Evolutionary conservation across 1,140 invertebrate species (phyloP).

Genomic region (Papilio dardanus): DNA sequence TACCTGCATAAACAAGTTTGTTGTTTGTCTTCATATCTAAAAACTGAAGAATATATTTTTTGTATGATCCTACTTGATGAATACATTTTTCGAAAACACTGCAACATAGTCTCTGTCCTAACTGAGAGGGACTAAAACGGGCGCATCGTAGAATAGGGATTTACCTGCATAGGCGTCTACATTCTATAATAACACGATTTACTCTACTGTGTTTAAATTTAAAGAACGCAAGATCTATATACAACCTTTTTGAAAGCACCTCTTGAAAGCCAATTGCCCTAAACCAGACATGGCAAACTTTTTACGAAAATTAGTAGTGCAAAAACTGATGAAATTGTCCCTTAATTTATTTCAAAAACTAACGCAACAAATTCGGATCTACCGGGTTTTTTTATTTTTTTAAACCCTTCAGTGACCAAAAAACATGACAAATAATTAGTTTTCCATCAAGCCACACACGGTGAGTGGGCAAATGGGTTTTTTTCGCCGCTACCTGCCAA

Average conservation of each 20-base stretch:
- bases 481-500: slow-evolving; percentile 63
- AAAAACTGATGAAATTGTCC: slow-evolving; percentile 19
- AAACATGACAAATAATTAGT: slow-evolving; percentile 71
- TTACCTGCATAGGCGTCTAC: too few species aligned
- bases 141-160: too few species aligned
- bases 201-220: too few species aligned
- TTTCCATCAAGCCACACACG: slow-evolving; percentile 68
- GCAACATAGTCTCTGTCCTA: too few species aligned
- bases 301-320: neutral
- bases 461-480: slow-evolving; percentile 64
- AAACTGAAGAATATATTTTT: neutral
- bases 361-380: slow-evolving; percentile 33
- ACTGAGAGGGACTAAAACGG: too few species aligned
- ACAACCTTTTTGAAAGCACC: too few species aligned
- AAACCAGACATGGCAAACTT: neutral
- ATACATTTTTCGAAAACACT: too few species aligned
- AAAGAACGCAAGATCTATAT: too few species aligned
- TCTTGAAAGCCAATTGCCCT: neutral
- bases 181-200: too few species aligned
- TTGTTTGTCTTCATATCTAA: neutral
- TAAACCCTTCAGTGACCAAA: slow-evolving; percentile 52
- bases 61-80: too few species aligned
- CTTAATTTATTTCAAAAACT: slow-evolving; percentile 35
- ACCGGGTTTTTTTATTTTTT: slow-evolving; percentile 45
- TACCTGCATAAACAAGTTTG: neutral